phyloP scores from a whole-genome alignment of 2,113 vertebrate species.

The Apodemus speciosus region DNA sequence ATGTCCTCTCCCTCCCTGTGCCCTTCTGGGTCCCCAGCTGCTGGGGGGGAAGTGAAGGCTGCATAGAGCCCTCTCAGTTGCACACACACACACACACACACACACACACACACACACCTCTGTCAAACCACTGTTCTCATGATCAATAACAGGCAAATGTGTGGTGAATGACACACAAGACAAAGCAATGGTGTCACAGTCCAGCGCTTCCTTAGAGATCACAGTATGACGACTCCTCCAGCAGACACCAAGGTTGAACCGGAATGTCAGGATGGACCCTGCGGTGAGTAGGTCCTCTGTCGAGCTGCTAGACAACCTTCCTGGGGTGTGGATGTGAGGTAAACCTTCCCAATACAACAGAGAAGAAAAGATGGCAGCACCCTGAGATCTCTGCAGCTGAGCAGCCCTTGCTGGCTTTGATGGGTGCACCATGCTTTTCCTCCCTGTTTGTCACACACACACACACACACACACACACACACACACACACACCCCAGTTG shows the following conservation, averaged over 20 bases:
- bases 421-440: background rate
- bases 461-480: too few species aligned
- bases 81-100: background rate
- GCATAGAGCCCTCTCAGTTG: background rate
- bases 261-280: background rate
- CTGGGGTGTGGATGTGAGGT: accelerated
- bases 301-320: background rate
- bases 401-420: background rate
- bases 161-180: too few species aligned
- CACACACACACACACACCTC: too few species aligned
- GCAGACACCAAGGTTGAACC: background rate
- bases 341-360: background rate
- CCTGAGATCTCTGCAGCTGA: background rate
- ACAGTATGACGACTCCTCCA: background rate
- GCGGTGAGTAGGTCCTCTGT: background rate
- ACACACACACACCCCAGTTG: too few species aligned
- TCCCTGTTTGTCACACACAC: too few species aligned
- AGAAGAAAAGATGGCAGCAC: background rate
- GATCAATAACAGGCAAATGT: background rate
- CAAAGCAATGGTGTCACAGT: background rate
- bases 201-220: background rate
- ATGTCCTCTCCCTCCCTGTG: background rate
- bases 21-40: background rate
- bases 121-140: background rate
- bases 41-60: too few species aligned